Evolutionary conservation across 2,113 vertebrate genomes (phyloP).

Genomic region (Arvicanthis niloticus): DNA sequence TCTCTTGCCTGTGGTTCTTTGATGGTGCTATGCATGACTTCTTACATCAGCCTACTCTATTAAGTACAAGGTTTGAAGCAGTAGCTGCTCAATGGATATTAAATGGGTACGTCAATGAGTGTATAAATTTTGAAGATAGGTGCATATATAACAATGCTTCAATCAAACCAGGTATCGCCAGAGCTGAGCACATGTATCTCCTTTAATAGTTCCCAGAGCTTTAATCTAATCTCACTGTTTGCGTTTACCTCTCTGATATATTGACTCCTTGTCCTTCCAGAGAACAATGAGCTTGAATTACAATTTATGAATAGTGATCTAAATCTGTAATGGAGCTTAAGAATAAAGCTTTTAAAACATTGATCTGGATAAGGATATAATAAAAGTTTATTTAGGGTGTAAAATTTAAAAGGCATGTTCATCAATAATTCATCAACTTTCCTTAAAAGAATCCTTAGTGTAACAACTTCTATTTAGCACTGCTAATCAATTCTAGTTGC

Average conservation of each 20-base stretch:
- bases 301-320: slow-evolving; percentile 52
- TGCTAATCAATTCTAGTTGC: slow-evolving; percentile 30
- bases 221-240: slow-evolving; percentile 14
- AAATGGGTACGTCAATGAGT: slow-evolving; percentile 32
- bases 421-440: slow-evolving; percentile 66
- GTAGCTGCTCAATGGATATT: neutral
- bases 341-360: slow-evolving; percentile 58
- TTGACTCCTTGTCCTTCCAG: neutral
- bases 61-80: neutral
- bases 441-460: slow-evolving; percentile 4
- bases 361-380: slow-evolving; percentile 39
- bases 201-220: neutral
- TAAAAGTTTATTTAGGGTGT: slow-evolving; percentile 62
- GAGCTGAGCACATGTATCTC: neutral
- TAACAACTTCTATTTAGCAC: slow-evolving; percentile 21
- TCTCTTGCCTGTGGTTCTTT: neutral
- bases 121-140: slow-evolving; percentile 51
- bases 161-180: neutral
- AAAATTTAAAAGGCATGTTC: slow-evolving; percentile 58
- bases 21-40: neutral
- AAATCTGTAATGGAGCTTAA: slow-evolving; percentile 42
- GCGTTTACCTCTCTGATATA: slow-evolving; percentile 29
- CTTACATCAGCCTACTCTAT: neutral
- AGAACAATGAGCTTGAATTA: slow-evolving; percentile 24
- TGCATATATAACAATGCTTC: slow-evolving; percentile 51